Conservation (phyloP, 2,888 invertebrate genomes). For the Cryptosula pallasiana region DNA sequence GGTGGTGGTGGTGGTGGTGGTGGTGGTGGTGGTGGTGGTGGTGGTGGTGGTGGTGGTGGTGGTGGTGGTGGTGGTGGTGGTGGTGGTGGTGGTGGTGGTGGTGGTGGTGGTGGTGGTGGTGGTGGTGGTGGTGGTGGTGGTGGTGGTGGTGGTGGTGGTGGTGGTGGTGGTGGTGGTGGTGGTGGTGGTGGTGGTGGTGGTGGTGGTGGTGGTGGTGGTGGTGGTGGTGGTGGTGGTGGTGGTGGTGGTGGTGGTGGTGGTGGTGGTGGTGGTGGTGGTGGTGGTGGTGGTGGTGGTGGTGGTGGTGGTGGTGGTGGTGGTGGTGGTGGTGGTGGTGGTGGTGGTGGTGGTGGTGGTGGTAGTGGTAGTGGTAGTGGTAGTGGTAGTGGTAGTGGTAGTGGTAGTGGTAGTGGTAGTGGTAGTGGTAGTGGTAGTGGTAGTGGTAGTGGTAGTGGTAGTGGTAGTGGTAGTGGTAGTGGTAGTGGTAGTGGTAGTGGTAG, state of each 20-base stretch:
- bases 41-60: constrained; percentile 10
- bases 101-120: constrained; percentile 10
- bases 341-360: too few species aligned
- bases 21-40: constrained; percentile 10
- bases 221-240: constrained; percentile 10
- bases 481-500: constrained; percentile 5
- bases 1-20: constrained; percentile 10
- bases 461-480: constrained; percentile 10
- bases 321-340: too few species aligned
- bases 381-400: neutral
- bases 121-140: constrained; percentile 10
- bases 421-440: constrained; percentile 5
- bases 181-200: constrained; percentile 10
- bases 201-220: constrained; percentile 10
- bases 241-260: constrained; percentile 10
- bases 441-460: constrained; percentile 10
- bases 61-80: constrained; percentile 10
- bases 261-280: constrained; percentile 10
- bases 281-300: constrained; percentile 10
- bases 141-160: constrained; percentile 10
- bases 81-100: constrained; percentile 10
- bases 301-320: constrained; percentile 10
- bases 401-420: constrained; percentile 10
- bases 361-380: too few species aligned
- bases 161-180: constrained; percentile 10